phyloP scores from a whole-genome alignment of 2,797 vertebrate genomes.

The Hydrocynus forskahlii region DNA sequence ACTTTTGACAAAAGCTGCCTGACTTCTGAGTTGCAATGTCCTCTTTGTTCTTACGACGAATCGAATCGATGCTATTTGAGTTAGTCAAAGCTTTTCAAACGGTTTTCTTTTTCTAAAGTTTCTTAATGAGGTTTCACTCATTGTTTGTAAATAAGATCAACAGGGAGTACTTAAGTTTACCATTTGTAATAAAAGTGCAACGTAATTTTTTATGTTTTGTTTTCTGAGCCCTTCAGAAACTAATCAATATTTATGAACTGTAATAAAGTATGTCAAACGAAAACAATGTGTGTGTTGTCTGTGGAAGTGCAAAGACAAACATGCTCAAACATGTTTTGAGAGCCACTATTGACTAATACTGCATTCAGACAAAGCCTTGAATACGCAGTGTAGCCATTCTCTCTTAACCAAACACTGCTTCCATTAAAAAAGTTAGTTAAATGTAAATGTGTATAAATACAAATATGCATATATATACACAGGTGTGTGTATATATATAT shows the following conservation, averaged over 20 bases:
- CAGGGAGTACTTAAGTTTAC: conserved; percentile 96
- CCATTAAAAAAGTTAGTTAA: background rate
- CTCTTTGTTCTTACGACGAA: conserved; percentile 90
- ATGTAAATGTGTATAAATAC: too few relatives aligned
- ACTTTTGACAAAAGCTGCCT: conserved; percentile 76
- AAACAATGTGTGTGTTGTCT: conserved; percentile 66
- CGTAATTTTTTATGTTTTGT: conserved; percentile 93
- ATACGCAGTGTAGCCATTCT: conserved; percentile 20
- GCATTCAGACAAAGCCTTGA: conserved; percentile 66
- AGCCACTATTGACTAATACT: conserved; percentile 65
- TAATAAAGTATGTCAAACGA: conserved; percentile 87
- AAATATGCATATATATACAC: too few relatives aligned
- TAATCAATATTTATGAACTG: conserved; percentile 94
- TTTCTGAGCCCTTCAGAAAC: conserved; percentile 90
- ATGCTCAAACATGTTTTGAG: conserved; percentile 76
- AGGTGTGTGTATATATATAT: too few relatives aligned
- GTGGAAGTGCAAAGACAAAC: conserved; percentile 57
- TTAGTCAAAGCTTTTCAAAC: conserved; percentile 87
- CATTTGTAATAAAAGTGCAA: conserved; percentile 95
- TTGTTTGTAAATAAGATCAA: conserved; percentile 99
- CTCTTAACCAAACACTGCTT: too few relatives aligned
- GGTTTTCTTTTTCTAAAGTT: conserved; percentile 91
- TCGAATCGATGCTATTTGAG: conserved; percentile 83
- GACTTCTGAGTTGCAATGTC: conserved; percentile 87
- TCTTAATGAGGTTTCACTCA: conserved; percentile 95